Conservation (phyloP, 2,113 vertebrate species). For the Cephalopterus ornatus region DNA sequence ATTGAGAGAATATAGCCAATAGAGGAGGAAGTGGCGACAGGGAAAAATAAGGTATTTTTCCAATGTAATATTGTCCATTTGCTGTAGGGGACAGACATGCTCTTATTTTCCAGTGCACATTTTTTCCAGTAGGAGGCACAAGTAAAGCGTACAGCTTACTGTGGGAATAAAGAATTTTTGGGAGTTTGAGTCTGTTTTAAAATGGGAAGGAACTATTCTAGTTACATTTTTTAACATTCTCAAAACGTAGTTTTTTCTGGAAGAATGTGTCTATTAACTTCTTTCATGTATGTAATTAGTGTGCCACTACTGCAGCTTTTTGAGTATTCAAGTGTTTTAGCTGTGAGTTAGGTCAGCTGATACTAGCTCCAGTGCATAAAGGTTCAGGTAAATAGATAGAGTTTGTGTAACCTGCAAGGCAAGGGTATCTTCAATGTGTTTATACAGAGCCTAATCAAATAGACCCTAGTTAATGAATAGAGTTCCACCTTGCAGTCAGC, state of each 20-base stretch:
- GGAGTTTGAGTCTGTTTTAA: neutral
- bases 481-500: neutral
- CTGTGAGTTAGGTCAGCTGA: neutral
- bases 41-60: neutral
- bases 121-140: neutral
- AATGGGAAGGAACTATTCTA: neutral
- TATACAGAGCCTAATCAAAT: neutral
- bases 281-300: neutral
- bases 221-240: neutral
- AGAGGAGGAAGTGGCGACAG: neutral
- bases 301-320: neutral
- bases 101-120: neutral
- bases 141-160: neutral
- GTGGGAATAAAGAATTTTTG: accelerated
- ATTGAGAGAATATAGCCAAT: neutral
- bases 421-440: neutral
- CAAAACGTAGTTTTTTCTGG: neutral
- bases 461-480: neutral
- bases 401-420: neutral
- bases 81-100: accelerated
- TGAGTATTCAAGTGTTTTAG: neutral
- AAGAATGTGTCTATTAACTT: neutral
- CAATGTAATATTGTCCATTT: neutral
- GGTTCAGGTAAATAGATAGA: neutral
- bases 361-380: neutral